Conservation (phyloP, 2,888 invertebrate genomes). For the Catocala sponsa region DNA sequence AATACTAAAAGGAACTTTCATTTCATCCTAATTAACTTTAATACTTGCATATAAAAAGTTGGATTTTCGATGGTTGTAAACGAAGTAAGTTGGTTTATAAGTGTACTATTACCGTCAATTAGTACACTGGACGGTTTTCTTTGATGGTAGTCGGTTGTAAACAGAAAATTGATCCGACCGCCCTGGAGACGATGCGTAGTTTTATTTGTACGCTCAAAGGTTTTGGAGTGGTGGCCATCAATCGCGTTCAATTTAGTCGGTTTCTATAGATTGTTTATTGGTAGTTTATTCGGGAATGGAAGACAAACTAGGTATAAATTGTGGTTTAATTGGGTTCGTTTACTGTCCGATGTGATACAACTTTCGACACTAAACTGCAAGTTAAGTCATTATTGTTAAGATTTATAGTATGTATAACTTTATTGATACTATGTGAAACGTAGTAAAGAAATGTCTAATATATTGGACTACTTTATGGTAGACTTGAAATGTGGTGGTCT, state of each 20-base stretch:
- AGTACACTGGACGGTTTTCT: slow-evolving; percentile 74
- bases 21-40: slow-evolving; percentile 50
- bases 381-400: neutral
- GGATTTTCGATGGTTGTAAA: slow-evolving; percentile 54
- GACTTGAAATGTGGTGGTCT: too few relatives aligned
- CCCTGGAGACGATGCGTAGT: slow-evolving; percentile 61
- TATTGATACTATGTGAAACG: neutral
- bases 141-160: slow-evolving; percentile 80
- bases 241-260: slow-evolving; percentile 47
- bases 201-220: slow-evolving; percentile 60
- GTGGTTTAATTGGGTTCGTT: slow-evolving; percentile 23
- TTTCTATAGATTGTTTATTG: slow-evolving; percentile 43
- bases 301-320: slow-evolving; percentile 27
- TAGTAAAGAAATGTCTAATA: too few relatives aligned
- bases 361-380: slow-evolving; percentile 1
- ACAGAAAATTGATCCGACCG: slow-evolving; percentile 84
- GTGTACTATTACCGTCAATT: slow-evolving; percentile 84
- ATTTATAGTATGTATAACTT: neutral
- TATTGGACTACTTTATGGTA: too few relatives aligned
- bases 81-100: slow-evolving; percentile 58
- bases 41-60: slow-evolving; percentile 45
- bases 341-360: slow-evolving; percentile 14
- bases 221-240: slow-evolving; percentile 45
- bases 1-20: slow-evolving; percentile 45
- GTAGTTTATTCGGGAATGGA: slow-evolving; percentile 21